A percentile compares a stretch with the other conserved stretches of the same genome.
phyloP scores from a whole-genome alignment of 2,797 vertebrate genomes.

The Botia almorhae region DNA sequence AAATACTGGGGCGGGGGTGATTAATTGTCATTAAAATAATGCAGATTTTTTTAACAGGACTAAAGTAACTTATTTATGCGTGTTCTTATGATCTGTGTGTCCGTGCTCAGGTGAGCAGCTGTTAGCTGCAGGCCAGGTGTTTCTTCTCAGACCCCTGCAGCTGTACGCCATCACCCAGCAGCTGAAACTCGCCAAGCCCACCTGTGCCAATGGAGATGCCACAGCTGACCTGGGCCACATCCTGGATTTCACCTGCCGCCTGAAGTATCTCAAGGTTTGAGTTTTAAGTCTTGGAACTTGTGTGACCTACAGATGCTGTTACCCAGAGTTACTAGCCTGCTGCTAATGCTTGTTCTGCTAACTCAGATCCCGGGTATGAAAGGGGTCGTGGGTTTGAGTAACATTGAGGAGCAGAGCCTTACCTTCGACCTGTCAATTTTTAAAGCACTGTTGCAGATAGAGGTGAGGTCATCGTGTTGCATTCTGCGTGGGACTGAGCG shows the following conservation, averaged over 20 bases:
- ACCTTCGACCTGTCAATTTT: conserved; percentile 94
- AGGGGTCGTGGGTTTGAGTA: conserved; percentile 90
- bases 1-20: too few relatives aligned
- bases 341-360: neutral
- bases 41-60: too few relatives aligned
- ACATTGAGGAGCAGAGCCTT: conserved; percentile 89
- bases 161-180: conserved; percentile 91
- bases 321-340: too few relatives aligned
- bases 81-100: neutral
- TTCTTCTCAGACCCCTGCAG: conserved; percentile 88
- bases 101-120: conserved; percentile 86
- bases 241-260: conserved; percentile 95
- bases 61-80: too few relatives aligned
- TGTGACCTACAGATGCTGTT: neutral
- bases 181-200: conserved; percentile 89
- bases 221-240: conserved; percentile 96
- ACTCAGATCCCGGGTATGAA: conserved; percentile 86
- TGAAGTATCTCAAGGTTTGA: conserved; percentile 93
- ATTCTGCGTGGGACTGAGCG: neutral
- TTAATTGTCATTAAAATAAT: too few relatives aligned
- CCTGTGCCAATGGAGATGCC: conserved; percentile 91
- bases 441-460: conserved; percentile 93
- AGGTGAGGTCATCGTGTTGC: conserved; percentile 75
- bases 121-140: conserved; percentile 90
- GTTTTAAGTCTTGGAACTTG: neutral